Evolutionary conservation across 1,140 invertebrate species (phyloP), one percentile per base, ranked within the genome.

Genomic region (Drosophila neocordata): DNA sequence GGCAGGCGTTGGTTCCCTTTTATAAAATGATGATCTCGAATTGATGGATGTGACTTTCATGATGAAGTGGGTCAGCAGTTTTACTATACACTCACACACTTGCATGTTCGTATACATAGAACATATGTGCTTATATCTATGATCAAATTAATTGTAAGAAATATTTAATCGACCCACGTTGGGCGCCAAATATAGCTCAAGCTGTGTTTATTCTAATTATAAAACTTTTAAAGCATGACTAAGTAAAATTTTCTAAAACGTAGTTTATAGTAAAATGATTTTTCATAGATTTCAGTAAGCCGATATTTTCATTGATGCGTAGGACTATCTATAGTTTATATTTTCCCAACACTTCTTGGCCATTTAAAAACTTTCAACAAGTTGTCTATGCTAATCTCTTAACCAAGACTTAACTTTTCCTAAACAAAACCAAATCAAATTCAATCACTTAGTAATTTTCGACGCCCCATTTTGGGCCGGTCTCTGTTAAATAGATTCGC

Each of bases 391-490:
- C 31, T 35, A 56, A 56, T 35, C 15, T 15, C 53, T 48, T 20
- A 15, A 18, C 27, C 52, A 13, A 31, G 11, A 44, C n/a, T 59
- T 22, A 5, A 8, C 15, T n/a, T 38, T 59, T 22, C 57, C 12
- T 12, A 60, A 48, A 52, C 41, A 48, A 41, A 37, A 53, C 44
- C 62, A 72, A 67, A 75, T 66, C 38, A 56, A 75, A 76, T 72
- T 53, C 52, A 74, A 74, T 70, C 74, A 72, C 20, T 78, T 68
- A 67, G 65, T 61, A 38, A 72, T 76, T 72, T 76, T 56, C 1
- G 31, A 78, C 76, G 76, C 76, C 76, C 72, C 68, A 67, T 65
- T 72, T 75, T 70, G 58, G 71, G 70, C 62, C 60, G 44, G 13
- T 27, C 59, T 51, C 13, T 18, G 31, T 22, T 66, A 64, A 77